Base-by-base conservation (phyloP, 2,888 invertebrate species). In the Dicycla oo region DNA sequence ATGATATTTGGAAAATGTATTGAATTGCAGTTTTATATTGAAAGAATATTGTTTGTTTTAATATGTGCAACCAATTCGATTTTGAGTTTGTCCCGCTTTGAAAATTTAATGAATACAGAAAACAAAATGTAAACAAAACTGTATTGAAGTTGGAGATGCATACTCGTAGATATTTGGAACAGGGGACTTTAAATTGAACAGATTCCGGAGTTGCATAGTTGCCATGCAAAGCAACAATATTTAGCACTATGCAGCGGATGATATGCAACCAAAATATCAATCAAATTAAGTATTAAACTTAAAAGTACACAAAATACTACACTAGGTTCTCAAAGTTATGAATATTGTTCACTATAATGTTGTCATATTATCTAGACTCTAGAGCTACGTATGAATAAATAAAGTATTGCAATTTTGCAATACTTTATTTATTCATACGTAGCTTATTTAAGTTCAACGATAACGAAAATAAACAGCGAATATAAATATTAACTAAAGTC, bases 401-500 rank as follows among this genome's bases (percentile, higher is more conserved):
- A 57, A 56, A 49, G 0, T 30, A 47, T 47, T 49, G 8, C 3
- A 49, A 54, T 56, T n/a, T n/a, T n/a, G n/a, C n/a, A n/a, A n/a
- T n/a, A n/a, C n/a, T n/a, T n/a, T n/a, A n/a, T n/a, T n/a, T n/a
- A n/a, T n/a, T n/a, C n/a, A n/a, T n/a, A n/a, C n/a, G n/a, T n/a
- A n/a, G n/a, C n/a, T n/a, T n/a, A n/a, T n/a, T 23, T 18, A 23
- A 4, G 18, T 23, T 47, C 34, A 38, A 54, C 20, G 64, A 34
- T 23, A 64, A 45, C 10, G 26, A 38, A 60, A 57, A 62, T 53
- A 49, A 56, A 56, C n/a, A 30, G 40, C 10, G 3, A 13, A 54
- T 18, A 79, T 63, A 56, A 61, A 74, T 47, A 74, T 79, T 69
- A 58, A 67, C 45, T 69, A 51, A 75, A 75, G 49, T 64, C 58